phyloP scores from a whole-genome alignment of 2,797 vertebrate species.

The Podarcis siculus region DNA sequence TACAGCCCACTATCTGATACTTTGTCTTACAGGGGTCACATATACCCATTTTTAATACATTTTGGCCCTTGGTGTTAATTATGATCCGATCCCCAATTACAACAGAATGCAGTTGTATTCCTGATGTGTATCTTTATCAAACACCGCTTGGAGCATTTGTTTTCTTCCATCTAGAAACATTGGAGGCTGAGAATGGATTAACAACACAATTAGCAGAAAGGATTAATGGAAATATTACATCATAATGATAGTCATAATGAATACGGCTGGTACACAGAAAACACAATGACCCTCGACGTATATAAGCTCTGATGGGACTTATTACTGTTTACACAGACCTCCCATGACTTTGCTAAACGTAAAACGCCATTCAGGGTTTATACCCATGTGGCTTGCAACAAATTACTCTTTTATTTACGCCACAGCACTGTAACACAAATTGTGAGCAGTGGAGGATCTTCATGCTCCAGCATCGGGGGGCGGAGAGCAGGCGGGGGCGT shows the following conservation, averaged over 20 bases:
- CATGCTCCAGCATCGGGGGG: too few relatives aligned
- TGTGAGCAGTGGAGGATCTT: background rate
- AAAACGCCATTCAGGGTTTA: conserved; percentile 44
- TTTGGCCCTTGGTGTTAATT: background rate
- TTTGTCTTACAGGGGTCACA: background rate
- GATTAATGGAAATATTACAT: conserved; percentile 31
- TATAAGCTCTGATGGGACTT: conserved; percentile 33
- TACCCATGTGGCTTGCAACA: conserved; percentile 10
- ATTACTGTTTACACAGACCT: conserved; percentile 54
- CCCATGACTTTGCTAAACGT: conserved; percentile 36
- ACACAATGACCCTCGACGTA: conserved; percentile 9
- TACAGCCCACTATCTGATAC: too few relatives aligned
- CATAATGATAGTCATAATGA: conserved; percentile 34
- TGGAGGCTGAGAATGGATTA: conserved; percentile 43
- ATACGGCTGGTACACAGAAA: background rate
- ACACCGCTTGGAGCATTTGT: background rate
- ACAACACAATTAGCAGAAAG: conserved; percentile 34
- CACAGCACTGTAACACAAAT: background rate
- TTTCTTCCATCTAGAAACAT: background rate
- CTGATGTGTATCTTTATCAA: conserved; percentile 27
- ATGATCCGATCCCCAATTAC: background rate
- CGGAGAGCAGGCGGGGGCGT: too few relatives aligned
- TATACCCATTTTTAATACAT: background rate
- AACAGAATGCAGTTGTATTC: conserved; percentile 16
- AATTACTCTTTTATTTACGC: background rate